Conservation (phyloP, 2,888 invertebrate genomes). For the Acrobasis suavella region DNA sequence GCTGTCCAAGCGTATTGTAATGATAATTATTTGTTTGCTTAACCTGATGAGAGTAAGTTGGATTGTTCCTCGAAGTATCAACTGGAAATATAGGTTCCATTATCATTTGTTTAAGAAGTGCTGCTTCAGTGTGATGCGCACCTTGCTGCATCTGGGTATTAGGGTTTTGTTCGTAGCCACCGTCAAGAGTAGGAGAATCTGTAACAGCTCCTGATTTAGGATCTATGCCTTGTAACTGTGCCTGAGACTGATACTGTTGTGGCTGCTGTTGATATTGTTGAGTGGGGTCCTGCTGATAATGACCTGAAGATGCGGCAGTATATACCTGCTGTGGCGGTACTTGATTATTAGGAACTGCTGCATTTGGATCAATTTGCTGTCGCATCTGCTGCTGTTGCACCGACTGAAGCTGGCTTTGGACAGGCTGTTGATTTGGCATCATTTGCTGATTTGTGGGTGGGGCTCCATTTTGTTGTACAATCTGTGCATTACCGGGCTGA, state of each 20-base stretch:
- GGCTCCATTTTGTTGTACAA: background rate
- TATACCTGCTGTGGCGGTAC: constrained; percentile 41
- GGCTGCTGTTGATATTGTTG: constrained; percentile 40
- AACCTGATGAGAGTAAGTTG: constrained; percentile 26
- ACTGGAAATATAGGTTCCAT: constrained; percentile 64
- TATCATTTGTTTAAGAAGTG: constrained; percentile 34
- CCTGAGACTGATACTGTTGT: constrained; percentile 33
- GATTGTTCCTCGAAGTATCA: constrained; percentile 47
- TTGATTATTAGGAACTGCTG: constrained; percentile 27
- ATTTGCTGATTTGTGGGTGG: constrained; percentile 26
- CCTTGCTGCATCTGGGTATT: constrained; percentile 29
- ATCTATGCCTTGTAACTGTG: constrained; percentile 35
- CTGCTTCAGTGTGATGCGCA: constrained; percentile 19
- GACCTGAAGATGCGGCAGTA: constrained; percentile 34
- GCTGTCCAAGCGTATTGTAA: constrained; percentile 72
- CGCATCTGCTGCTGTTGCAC: constrained; percentile 13
- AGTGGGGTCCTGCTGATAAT: constrained; percentile 35
- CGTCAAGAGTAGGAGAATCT: constrained; percentile 33
- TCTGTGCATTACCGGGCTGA: constrained; percentile 6
- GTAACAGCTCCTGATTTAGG: constrained; percentile 39
- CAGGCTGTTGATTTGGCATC: background rate
- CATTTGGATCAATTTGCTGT: constrained; percentile 29
- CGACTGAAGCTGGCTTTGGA: background rate
- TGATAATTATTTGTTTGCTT: constrained; percentile 40
- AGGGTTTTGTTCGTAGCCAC: constrained; percentile 35